Evolutionary conservation across 2,888 invertebrate species (phyloP).

Genomic region (Selenia dentaria): DNA sequence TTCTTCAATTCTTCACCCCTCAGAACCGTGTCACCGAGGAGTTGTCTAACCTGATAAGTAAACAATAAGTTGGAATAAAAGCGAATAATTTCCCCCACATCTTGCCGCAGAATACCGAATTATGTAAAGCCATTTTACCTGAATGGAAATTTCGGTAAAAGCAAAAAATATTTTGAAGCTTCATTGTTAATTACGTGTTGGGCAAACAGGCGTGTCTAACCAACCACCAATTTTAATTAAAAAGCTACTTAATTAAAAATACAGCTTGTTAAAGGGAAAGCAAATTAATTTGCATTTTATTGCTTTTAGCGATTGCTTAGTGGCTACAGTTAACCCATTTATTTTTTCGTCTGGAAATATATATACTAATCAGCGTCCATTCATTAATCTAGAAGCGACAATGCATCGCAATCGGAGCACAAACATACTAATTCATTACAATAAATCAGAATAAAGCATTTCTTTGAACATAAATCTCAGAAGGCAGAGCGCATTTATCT

Average conservation of each 20-base stretch:
- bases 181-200: background rate
- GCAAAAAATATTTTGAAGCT: background rate
- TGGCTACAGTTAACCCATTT: conserved; percentile 4
- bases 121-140: background rate
- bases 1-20: conserved; percentile 94
- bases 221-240: background rate
- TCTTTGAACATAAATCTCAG: conserved; percentile 45
- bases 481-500: conserved; percentile 54
- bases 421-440: conserved; percentile 33
- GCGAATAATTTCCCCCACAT: conserved; percentile 12
- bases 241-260: background rate
- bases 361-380: conserved; percentile 15
- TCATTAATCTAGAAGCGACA: conserved; percentile 27
- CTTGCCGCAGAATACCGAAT: conserved; percentile 8
- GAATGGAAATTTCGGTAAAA: conserved; percentile 3
- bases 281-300: conserved; percentile 17
- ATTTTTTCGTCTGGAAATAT: background rate
- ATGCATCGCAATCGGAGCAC: conserved; percentile 23
- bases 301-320: conserved; percentile 4
- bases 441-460: conserved; percentile 45
- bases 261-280: conserved; percentile 2
- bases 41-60: conserved; percentile 66
- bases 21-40: conserved; percentile 87
- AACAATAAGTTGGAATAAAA: conserved; percentile 26
- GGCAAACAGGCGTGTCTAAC: background rate